Evolutionary conservation across 2,888 invertebrate genomes (phyloP).

Genomic region (Zaprionus bogoriensis): DNA sequence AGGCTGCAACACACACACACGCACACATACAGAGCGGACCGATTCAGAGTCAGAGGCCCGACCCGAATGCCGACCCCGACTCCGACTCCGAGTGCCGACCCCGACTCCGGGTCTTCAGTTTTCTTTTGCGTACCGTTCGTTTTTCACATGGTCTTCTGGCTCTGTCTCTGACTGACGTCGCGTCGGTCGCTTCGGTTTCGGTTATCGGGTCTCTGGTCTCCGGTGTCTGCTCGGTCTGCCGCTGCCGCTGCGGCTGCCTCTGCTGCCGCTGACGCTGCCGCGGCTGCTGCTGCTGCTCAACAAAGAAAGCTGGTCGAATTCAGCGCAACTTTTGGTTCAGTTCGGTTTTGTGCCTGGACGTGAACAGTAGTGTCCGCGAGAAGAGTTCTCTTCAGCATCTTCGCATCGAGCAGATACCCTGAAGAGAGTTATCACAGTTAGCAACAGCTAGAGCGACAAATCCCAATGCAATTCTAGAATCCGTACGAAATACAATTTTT

Average conservation of each 20-base stretch:
- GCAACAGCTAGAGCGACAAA: not conserved
- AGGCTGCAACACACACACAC: slow-evolving; percentile 32
- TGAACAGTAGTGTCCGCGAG: slow-evolving; percentile 67
- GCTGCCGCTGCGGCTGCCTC: slow-evolving; percentile 12
- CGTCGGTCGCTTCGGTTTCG: slow-evolving; percentile 43
- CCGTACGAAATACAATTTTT: not conserved
- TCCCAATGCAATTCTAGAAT: not conserved
- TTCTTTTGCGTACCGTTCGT: slow-evolving; percentile 56
- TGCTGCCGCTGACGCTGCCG: slow-evolving; percentile 10
- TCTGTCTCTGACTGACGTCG: slow-evolving; percentile 38
- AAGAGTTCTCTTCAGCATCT: slow-evolving; percentile 47
- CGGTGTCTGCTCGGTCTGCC: slow-evolving; percentile 24
- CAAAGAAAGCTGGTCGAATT: slow-evolving; percentile 80
- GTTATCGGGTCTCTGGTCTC: slow-evolving; percentile 41
- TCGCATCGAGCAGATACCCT: no score
- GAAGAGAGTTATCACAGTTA: not conserved
- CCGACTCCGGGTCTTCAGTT: slow-evolving; percentile 33
- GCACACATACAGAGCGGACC: slow-evolving; percentile 5
- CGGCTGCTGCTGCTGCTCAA: slow-evolving; percentile 63
- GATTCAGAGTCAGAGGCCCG: slow-evolving; percentile 25
- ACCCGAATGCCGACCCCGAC: slow-evolving; percentile 19
- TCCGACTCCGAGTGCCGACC: slow-evolving; percentile 11
- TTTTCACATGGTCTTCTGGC: slow-evolving; percentile 53
- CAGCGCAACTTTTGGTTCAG: slow-evolving; percentile 77
- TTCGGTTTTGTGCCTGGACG: slow-evolving; percentile 81